These are phyloP conservation scores for Plectropomus leopardus DNA, from an alignment of 2,113 vertebrate genomes.

Conservation along the genomic window DNA sequence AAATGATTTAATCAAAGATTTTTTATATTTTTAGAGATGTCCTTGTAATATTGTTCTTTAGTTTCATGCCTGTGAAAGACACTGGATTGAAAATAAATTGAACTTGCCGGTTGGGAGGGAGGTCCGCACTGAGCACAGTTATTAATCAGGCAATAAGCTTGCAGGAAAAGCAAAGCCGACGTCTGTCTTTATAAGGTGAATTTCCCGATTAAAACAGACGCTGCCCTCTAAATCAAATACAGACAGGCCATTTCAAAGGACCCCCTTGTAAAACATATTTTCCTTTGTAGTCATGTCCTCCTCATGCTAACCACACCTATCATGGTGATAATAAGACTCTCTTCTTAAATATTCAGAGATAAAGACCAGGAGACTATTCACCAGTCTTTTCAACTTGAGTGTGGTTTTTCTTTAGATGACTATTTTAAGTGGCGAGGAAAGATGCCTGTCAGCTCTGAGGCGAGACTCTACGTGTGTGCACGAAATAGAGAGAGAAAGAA, in stretches of 20 bases:
- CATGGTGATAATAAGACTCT: constrained; percentile 18
- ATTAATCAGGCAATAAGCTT: constrained; percentile 21
- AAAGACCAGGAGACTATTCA: not conserved
- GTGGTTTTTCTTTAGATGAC: constrained; percentile 1
- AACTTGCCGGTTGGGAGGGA: constrained; percentile 9
- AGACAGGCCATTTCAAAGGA: constrained; percentile 9
- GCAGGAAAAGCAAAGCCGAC: not conserved
- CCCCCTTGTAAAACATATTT: not conserved
- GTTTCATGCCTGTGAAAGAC: constrained; percentile 3
- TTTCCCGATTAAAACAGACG: not conserved
- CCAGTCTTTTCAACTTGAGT: constrained; percentile 3
- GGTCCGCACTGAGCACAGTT: not conserved
- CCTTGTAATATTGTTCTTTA: not conserved
- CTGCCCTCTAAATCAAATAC: constrained; percentile 8
- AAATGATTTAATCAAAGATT: not conserved
- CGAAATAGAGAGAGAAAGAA: not conserved
- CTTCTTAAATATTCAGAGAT: constrained; percentile 25
- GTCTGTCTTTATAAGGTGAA: constrained; percentile 7
- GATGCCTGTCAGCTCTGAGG: constrained; percentile 3
- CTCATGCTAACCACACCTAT: constrained; percentile 3
- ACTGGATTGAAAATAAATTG: constrained; percentile 22
- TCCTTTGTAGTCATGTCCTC: constrained; percentile 5
- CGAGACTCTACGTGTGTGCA: not conserved
- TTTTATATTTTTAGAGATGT: not conserved
- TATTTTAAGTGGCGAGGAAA: constrained; percentile 10